These are phyloP conservation scores for Drosophila tropicalis DNA, from an alignment of 1,140 invertebrate genomes.

Conservation along the genomic window DNA sequence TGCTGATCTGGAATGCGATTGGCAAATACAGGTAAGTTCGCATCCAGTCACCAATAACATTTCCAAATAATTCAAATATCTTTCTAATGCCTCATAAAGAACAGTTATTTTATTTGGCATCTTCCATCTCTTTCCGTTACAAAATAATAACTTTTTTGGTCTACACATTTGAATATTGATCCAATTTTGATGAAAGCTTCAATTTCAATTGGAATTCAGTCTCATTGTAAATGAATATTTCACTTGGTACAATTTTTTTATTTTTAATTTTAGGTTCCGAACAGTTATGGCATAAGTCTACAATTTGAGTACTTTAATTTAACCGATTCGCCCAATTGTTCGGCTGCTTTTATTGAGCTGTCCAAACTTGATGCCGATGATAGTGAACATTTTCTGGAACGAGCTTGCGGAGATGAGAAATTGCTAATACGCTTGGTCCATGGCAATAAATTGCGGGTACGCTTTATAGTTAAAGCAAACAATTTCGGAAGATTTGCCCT, in stretches of 20 bases:
- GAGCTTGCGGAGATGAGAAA: slow-evolving; percentile 35
- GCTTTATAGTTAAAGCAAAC: slow-evolving; percentile 32
- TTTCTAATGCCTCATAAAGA: too few relatives aligned
- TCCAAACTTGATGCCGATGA: slow-evolving; percentile 9
- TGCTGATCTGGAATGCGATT: slow-evolving; percentile 90
- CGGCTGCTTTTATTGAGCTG: slow-evolving; percentile 38
- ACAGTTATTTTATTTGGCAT: too few relatives aligned
- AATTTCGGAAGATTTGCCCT: slow-evolving; percentile 53
- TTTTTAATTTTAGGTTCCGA: slow-evolving; percentile 59
- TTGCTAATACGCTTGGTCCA: slow-evolving; percentile 21
- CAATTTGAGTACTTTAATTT: slow-evolving; percentile 56
- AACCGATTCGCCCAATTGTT: slow-evolving; percentile 51
- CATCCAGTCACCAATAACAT: too few relatives aligned
- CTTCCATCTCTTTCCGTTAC: too few relatives aligned
- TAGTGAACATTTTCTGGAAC: slow-evolving; percentile 32
- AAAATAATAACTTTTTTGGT: too few relatives aligned
- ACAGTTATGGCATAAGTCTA: slow-evolving; percentile 46
- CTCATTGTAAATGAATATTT: too few relatives aligned
- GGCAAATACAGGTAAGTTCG: slow-evolving; percentile 87
- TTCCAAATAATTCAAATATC: too few relatives aligned
- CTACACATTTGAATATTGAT: too few relatives aligned
- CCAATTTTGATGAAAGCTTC: too few relatives aligned
- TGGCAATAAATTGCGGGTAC: slow-evolving; percentile 34
- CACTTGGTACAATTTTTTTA: too few relatives aligned
- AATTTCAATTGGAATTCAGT: too few relatives aligned